Percentiles rank a stretch among this genome's conserved stretches.
Evolutionary conservation across 2,888 invertebrate species (phyloP).

Genomic region (Halictus ligatus): DNA sequence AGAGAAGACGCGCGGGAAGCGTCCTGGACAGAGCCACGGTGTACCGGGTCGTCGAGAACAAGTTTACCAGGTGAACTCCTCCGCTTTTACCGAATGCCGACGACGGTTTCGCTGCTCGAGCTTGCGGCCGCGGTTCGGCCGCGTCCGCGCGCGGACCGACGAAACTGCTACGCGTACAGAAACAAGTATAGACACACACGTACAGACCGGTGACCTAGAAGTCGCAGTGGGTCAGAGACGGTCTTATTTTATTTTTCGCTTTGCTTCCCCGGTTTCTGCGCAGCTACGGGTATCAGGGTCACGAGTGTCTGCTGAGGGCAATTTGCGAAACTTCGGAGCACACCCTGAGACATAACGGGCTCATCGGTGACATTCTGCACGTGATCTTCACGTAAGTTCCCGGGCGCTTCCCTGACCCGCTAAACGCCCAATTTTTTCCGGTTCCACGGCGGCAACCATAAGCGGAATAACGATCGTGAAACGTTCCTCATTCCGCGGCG

Average conservation of each 20-base stretch:
- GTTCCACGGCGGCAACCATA: background rate
- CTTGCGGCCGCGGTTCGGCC: background rate
- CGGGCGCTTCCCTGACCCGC: background rate
- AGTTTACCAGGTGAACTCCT: slow-evolving; percentile 86
- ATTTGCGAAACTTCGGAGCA: slow-evolving; percentile 91
- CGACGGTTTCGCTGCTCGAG: background rate
- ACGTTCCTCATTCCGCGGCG: background rate
- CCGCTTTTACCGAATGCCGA: background rate
- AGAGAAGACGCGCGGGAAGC: slow-evolving; percentile 84
- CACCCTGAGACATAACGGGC: slow-evolving; percentile 89
- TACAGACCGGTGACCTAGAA: slow-evolving; percentile 50
- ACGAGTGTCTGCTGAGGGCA: slow-evolving; percentile 89
- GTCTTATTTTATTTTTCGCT: slow-evolving; percentile 57
- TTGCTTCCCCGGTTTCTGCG: slow-evolving; percentile 47
- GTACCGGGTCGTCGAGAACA: slow-evolving; percentile 86
- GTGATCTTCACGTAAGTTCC: slow-evolving; percentile 88
- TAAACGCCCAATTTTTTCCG: background rate
- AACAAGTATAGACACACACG: slow-evolving; percentile 18
- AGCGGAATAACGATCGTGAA: background rate
- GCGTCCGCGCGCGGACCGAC: slow-evolving; percentile 11
- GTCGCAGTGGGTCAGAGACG: slow-evolving; percentile 51
- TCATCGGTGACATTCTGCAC: slow-evolving; percentile 91
- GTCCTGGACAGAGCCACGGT: slow-evolving; percentile 86
- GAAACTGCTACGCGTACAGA: slow-evolving; percentile 20
- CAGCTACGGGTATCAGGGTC: slow-evolving; percentile 75